Base-by-base conservation (phyloP, 2,888 invertebrate genomes). In the Andrena haemorrhoa region DNA sequence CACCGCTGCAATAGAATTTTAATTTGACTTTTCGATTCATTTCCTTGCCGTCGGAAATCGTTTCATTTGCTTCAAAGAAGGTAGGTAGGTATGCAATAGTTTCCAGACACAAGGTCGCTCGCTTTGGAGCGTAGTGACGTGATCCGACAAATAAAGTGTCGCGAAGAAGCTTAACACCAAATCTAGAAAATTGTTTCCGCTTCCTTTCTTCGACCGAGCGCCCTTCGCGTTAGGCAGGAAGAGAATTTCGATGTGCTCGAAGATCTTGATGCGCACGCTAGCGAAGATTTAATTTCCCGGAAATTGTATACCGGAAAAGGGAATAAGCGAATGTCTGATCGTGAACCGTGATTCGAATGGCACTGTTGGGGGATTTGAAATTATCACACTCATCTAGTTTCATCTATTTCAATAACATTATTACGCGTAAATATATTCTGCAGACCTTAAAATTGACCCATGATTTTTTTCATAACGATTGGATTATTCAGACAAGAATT, bases 211-310 rank as follows among this genome's bases (percentile, higher is more conserved):
- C 73, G 71, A 69, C 23, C 29, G 31, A 69, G 47, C 20, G n/a
- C 60, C 65, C 69, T 33, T 23, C 49, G 10, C 53, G 60, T 41
- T 41, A 41, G 41, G 41, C 41, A 41, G 31, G 10, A 49, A 75
- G 35, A 53, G 47, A 64, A 75, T 73, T 69, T 69, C 74, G 26
- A 63, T 47, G 71, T 60, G 64, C n/a, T 61, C 53, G 31, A 51
- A 23, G 72, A 83, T 83, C 83, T 78, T 78, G 82, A 83, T 82
- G 74, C 8, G 75, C 82, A 72, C 71, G 70, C 76, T 56, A 63
- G 77, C 61, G 53, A 71, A 29, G 82, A 86, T 86, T 86, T 83
- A 85, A 85, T 61, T 76, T 64, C 35, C 86, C 86, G 86, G 86
- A 86, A 86, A 86, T 77, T 74, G 72, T 65, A 61, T 71, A 66